Evolutionary conservation across 2,113 vertebrate species (phyloP), one percentile per base, ranked within the genome.

Genomic region (Seriola aureovittata): DNA sequence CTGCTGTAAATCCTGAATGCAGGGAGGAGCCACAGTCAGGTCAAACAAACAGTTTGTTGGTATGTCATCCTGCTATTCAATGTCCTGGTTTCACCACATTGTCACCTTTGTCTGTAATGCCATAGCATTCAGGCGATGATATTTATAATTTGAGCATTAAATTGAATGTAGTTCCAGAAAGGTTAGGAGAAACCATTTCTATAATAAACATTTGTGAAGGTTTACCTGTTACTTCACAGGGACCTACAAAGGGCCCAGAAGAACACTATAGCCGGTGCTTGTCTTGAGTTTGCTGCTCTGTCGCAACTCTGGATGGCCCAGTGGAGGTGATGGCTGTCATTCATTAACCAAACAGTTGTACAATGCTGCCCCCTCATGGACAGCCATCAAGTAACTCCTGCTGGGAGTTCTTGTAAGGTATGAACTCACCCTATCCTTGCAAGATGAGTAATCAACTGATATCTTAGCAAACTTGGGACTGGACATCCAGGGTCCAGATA

Each of bases 301-400:
- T 11, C 5, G 0, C 8, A 54, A 52, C 50, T 52, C 17, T 8
- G 5, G 21, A 10, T 4, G 21, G 19, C 21, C 8, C 21, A 54
- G 52, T n/a, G 52, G 52, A 9, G 2, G 19, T 21, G 19, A 54
- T n/a, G 50, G 8, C 50, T 9, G 19, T n/a, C 52, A 54, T 10
- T 54, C 21, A 23, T 10, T 54, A 23, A n/a, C 8, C 0, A 23
- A n/a, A 54, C 52, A 10, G 1, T 54, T 54, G 52, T n/a, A 54
- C 52, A 42, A n/a, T 44, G 13, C 69, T 71, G 36, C 52, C 14
- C 25, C 54, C 54, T 44, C n/a, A 36, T 42, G 69, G 69, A 71
- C 36, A 29, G 13, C 4, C 19, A 57, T 29, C 34, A 19, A 42
- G 5, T 19, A 21, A 19, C 59, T 38, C 59, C 29, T 38, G 32